A percentile compares a stretch with the other conserved stretches of the same genome.
These are phyloP conservation scores for Alexandromys fortis DNA, from an alignment of 2,113 vertebrate genomes.

Conservation along the genomic window DNA sequence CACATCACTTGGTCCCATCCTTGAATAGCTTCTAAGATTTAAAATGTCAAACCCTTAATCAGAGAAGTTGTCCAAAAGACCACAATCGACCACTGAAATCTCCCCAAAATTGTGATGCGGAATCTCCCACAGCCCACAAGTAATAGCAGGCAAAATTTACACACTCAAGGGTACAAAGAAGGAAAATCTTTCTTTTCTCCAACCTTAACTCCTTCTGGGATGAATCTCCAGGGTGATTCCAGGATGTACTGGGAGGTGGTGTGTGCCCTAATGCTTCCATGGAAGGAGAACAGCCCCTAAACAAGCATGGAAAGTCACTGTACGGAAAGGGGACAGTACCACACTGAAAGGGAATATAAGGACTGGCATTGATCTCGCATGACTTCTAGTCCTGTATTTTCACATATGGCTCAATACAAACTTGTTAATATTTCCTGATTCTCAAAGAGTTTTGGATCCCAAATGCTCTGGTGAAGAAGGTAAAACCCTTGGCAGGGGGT, in stretches of 20 bases:
- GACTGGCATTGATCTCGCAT: not conserved
- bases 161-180: not conserved
- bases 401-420: not conserved
- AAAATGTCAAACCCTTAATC: not conserved
- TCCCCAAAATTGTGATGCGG: not conserved
- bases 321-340: not conserved
- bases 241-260: fast-evolving
- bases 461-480: not conserved
- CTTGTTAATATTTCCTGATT: not conserved
- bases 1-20: not conserved
- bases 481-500: not conserved
- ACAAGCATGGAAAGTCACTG: not conserved
- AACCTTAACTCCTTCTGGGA: not conserved
- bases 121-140: not conserved
- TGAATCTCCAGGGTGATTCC: not conserved
- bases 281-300: not conserved
- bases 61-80: not conserved
- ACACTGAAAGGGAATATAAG: too few relatives aligned
- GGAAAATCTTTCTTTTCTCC: not conserved
- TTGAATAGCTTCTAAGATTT: not conserved
- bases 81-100: not conserved
- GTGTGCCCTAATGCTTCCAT: not conserved
- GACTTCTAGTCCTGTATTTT: not conserved
- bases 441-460: not conserved
- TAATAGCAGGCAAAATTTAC: not conserved